Base-by-base conservation (phyloP, 2,888 invertebrate species). In the Xestia xanthographa region DNA sequence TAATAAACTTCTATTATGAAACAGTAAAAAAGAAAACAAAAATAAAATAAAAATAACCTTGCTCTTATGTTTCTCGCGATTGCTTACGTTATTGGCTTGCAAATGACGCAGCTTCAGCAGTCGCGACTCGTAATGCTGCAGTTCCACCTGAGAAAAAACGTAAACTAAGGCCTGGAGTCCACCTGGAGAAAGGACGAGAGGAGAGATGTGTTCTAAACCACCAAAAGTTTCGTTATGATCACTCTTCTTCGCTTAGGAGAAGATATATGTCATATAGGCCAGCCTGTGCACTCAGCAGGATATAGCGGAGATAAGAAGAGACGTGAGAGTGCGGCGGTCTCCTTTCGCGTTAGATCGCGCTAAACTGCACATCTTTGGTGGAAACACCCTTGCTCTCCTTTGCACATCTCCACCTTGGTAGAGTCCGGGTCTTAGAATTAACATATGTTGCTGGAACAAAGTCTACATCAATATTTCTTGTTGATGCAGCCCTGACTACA, bases 121-220 rank as follows among this genome's bases (percentile, higher is more conserved):
- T 17, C 99, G 97, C 67, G 98, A 98, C 95, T 99, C 99, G 93
- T 99, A 99, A 93, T 99, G 98, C 79, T 97, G 96, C 83, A 99
- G 95, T 92, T 99, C 99, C 77, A 98, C 97, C 98, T 98, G 91
- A 22, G 38, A 65, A 83, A 14, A 5, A 14, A 29, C 22, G 53
- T 29, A n/a, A 14, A 62, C 38, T 12, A 20, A 58, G 29, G 58
- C 17, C 26, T 0, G 20, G 58, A 29, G 4, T 58, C 20, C 29
- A 58, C 17, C 29, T 58, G 26, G 17, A 29, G 8, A 5, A 26
- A 56, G 14, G 56, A 12, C 5, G 14, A 56, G 26, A 53, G n/a
- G n/a, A n/a, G 22, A 50, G n/a, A 50, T 1, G 11, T n/a, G 5
- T 53, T n/a, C 5, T 53, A 53, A 53, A 53, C 34, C 5, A 34